Base-by-base conservation (phyloP, 2,888 invertebrate species). In the Pinctada fucata region DNA sequence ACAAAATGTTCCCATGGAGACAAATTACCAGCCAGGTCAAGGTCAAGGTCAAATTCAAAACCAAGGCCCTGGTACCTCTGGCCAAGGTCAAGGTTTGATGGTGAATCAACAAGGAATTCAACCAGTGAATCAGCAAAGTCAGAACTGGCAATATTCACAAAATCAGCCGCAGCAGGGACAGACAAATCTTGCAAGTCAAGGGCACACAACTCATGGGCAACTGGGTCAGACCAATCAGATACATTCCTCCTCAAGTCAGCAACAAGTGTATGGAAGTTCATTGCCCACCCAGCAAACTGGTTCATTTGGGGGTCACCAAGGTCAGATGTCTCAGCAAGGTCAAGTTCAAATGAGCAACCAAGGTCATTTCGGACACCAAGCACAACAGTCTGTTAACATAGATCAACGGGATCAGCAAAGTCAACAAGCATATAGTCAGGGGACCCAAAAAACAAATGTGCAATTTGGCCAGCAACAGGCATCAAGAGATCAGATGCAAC, bases 101-200 rank as follows among this genome's bases (percentile, higher is more conserved):
- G 8, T 49, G 48, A 13, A 45, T 64, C 48, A 72, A 50, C 68
- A 68, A 74, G 74, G 64, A 13, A 16, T 76, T 66, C 13, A 68
- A 49, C 48, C 72, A 65, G 45, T 79, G 45, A 72, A 75, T n/a
- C 71, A 47, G 50, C 70, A 31, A 31, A 31, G 31, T 31, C 31
- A 58, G 52, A 69, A 8, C 31, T 49, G 65, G 45, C 64, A 65
- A 31, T 82, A 81, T 66, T 82, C 64, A 69, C 75, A 78, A 13
- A 70, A 48, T 49, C 75, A 63, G 45, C 63, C 31, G 69, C 50
- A 74, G 52, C 71, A 69, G 3, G 16, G 52, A 31, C 13, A 13
- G 16, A 51, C 51, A 8, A 72, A 31, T 52, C 5, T 52, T 16
- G 4, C 72, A 13, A 72, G 45, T 8, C 71, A 31, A 31, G 31